Conservation (phyloP, 2,888 invertebrate species). For the Achlya flavicornis region DNA sequence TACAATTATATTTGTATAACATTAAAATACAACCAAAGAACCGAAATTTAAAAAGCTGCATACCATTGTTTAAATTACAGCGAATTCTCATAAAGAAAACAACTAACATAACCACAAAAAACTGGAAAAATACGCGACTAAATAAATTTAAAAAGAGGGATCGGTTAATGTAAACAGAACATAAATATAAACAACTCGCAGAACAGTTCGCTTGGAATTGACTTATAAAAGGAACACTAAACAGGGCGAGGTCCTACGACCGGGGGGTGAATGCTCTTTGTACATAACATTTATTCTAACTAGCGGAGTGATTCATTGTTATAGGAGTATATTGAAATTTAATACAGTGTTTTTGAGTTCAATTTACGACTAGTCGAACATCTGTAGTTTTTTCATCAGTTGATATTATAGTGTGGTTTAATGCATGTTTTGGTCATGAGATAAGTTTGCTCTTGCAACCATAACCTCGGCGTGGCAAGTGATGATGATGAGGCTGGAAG, state of each 20-base stretch:
- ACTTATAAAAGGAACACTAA: constrained; percentile 46
- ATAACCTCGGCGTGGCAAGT: too few relatives aligned
- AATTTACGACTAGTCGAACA: background rate
- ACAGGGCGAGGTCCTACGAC: constrained; percentile 36
- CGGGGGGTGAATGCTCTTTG: constrained; percentile 44
- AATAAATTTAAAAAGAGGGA: constrained; percentile 4
- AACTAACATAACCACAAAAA: background rate
- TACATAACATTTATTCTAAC: constrained; percentile 41
- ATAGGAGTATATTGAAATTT: constrained; percentile 1
- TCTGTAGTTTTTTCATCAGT: background rate
- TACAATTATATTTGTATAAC: too few relatives aligned
- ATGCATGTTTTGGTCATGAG: background rate
- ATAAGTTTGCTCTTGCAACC: too few relatives aligned
- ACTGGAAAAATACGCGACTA: background rate
- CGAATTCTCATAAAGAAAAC: background rate
- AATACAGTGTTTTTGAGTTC: background rate
- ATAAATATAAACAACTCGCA: constrained; percentile 46
- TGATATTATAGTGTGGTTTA: background rate
- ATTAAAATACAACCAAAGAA: too few relatives aligned
- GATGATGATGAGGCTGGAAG: too few relatives aligned
- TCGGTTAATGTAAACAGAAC: constrained; percentile 37
- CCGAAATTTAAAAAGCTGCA: background rate
- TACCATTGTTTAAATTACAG: background rate
- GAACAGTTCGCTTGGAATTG: constrained; percentile 46
- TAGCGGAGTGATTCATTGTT: constrained; percentile 32